Conservation (phyloP, 2,888 invertebrate species). For the Drosophila helvetica region DNA sequence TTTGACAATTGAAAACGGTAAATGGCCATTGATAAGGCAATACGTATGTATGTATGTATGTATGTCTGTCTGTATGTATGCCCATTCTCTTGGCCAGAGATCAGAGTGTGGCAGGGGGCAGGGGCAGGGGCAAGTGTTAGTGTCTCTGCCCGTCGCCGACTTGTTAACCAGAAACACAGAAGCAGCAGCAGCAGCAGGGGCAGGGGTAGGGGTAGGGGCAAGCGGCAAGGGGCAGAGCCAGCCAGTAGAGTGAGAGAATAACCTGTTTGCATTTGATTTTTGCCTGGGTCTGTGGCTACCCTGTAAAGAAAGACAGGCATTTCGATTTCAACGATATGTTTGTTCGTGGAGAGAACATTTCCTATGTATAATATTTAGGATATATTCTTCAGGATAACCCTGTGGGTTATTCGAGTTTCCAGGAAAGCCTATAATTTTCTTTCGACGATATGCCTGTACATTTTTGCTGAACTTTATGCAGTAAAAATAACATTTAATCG, state of each 20-base stretch:
- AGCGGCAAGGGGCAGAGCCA: slow-evolving; percentile 4
- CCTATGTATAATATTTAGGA: too few species aligned
- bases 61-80: background rate
- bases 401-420: too few species aligned
- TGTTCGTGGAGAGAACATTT: background rate
- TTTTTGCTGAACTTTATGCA: too few species aligned
- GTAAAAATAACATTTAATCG: too few species aligned
- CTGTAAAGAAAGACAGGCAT: background rate
- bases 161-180: slow-evolving; percentile 48
- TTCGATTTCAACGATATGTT: background rate
- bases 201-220: background rate
- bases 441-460: too few species aligned
- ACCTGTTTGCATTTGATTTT: slow-evolving; percentile 68
- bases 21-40: slow-evolving; percentile 31
- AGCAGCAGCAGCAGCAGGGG: background rate
- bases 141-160: slow-evolving; percentile 24
- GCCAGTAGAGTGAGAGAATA: slow-evolving; percentile 27
- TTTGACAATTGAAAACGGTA: slow-evolving; percentile 54
- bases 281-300: slow-evolving; percentile 44
- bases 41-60: background rate
- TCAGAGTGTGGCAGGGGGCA: background rate
- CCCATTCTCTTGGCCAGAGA: slow-evolving; percentile 10
- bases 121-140: background rate
- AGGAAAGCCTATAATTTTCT: too few species aligned
- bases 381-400: too few species aligned